Evolutionary conservation across 2,797 vertebrate genomes (phyloP).

Genomic region (Poecilia velifera): DNA sequence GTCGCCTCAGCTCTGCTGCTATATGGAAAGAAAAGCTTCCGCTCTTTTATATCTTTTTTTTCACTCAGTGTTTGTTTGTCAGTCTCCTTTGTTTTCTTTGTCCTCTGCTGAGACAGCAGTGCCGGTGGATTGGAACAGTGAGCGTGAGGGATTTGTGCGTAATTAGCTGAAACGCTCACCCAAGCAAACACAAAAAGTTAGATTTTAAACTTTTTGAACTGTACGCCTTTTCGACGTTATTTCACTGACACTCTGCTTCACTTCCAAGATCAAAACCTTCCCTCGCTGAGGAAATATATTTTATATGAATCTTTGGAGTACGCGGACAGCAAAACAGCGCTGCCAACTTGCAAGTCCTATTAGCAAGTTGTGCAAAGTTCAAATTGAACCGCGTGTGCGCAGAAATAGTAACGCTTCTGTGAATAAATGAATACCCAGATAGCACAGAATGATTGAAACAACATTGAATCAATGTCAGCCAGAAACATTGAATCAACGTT

Average conservation of each 20-base stretch:
- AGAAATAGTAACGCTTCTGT: constrained; percentile 40
- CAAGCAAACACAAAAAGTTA: constrained; percentile 77
- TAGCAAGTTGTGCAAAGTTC: constrained; percentile 76
- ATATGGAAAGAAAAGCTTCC: constrained; percentile 76
- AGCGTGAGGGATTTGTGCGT: constrained; percentile 79
- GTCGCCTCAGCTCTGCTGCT: constrained; percentile 78
- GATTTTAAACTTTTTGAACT: constrained; percentile 81
- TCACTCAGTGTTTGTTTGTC: constrained; percentile 79
- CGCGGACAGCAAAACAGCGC: constrained; percentile 70
- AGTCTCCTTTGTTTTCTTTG: constrained; percentile 83
- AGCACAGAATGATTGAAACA: too few species aligned
- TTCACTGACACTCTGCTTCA: constrained; percentile 79
- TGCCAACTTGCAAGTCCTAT: constrained; percentile 73
- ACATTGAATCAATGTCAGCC: too few species aligned
- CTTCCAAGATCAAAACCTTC: constrained; percentile 80
- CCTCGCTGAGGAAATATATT: constrained; percentile 72
- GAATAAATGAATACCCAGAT: constrained; percentile 43
- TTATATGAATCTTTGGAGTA: constrained; percentile 75
- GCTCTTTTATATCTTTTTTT: constrained; percentile 72
- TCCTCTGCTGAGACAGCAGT: constrained; percentile 80
- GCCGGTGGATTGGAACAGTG: constrained; percentile 78
- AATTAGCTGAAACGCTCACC: constrained; percentile 84
- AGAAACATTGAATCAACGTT: too few species aligned
- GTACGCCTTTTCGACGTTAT: constrained; percentile 64
- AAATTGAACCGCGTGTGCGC: constrained; percentile 52